Percentiles rank a stretch among this genome's conserved stretches.
Conservation (phyloP, 2,797 vertebrate species). For the Phylloscopus collybita region DNA sequence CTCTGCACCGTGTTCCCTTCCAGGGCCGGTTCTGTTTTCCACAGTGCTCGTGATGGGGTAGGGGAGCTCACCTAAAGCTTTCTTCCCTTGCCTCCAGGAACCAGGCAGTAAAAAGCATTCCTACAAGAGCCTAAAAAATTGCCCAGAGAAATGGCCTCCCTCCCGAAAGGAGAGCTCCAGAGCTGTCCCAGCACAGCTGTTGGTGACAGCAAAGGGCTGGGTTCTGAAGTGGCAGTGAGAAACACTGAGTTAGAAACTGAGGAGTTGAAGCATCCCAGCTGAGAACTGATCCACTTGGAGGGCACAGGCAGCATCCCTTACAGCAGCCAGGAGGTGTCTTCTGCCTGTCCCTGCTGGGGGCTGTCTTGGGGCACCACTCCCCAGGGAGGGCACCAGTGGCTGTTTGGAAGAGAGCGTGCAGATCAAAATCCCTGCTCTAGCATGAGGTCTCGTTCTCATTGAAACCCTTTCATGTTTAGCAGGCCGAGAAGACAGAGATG, state of each 20-base stretch:
- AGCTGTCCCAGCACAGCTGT: constrained; percentile 9
- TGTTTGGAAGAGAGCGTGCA: accelerated
- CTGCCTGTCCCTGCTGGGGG: not conserved
- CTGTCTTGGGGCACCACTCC: not conserved
- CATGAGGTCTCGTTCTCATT: not conserved
- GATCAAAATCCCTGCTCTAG: not conserved
- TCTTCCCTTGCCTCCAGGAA: not conserved
- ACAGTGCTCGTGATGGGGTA: not conserved
- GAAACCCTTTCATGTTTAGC: not conserved
- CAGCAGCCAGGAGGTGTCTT: not conserved
- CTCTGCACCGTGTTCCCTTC: not conserved
- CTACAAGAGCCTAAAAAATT: not conserved
- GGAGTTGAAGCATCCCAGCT: not conserved
- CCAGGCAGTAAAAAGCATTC: constrained; percentile 1
- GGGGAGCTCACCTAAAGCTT: not conserved
- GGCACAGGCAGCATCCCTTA: not conserved
- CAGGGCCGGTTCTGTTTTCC: not conserved
- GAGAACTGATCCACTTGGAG: not conserved
- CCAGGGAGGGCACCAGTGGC: not conserved
- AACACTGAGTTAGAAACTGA: not conserved
- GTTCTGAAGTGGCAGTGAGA: not conserved
- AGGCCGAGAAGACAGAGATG: not conserved
- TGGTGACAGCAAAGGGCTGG: not conserved
- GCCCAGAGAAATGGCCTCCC: not conserved
- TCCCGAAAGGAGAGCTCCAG: not conserved